phyloP scores from a whole-genome alignment of 37 sponge, comb jelly and placozoan species.

The Halisarca cf. caerulea region DNA sequence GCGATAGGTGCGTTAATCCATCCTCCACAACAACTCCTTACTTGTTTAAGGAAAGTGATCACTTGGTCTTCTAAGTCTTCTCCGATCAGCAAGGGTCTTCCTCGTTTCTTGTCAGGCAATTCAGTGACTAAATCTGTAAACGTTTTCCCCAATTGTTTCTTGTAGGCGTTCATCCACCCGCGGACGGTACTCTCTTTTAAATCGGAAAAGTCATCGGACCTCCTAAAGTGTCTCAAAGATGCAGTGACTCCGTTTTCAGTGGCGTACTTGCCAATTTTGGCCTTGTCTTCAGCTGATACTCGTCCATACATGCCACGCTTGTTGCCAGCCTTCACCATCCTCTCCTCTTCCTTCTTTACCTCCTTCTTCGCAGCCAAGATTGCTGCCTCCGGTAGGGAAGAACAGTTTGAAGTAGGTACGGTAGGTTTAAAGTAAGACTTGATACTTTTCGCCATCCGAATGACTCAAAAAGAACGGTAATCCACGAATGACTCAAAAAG shows the following conservation, averaged over 20 bases:
- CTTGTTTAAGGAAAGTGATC: background rate
- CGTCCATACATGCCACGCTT: background rate
- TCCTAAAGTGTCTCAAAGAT: background rate
- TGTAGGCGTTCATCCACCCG: conserved; percentile 17
- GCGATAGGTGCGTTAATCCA: background rate
- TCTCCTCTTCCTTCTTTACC: too few relatives aligned
- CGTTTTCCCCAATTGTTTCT: background rate
- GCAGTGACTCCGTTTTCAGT: conserved; percentile 1
- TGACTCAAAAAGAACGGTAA: too few relatives aligned
- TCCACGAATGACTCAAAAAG: too few relatives aligned
- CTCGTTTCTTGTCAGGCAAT: background rate
- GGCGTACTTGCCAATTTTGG: background rate
- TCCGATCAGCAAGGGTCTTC: background rate
- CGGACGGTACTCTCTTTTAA: conserved; percentile 26
- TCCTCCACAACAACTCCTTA: background rate
- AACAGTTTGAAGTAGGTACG: too few relatives aligned
- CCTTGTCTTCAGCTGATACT: background rate
- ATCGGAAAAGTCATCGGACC: background rate
- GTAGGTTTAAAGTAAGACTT: background rate
- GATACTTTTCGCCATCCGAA: conserved; percentile 1
- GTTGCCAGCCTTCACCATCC: background rate
- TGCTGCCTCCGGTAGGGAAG: too few relatives aligned
- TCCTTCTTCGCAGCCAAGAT: too few relatives aligned
- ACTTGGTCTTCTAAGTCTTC: conserved; percentile 7
- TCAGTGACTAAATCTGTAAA: background rate